phyloP scores from a whole-genome alignment of 2,797 vertebrate genomes.

The Trematomus bernacchii region DNA sequence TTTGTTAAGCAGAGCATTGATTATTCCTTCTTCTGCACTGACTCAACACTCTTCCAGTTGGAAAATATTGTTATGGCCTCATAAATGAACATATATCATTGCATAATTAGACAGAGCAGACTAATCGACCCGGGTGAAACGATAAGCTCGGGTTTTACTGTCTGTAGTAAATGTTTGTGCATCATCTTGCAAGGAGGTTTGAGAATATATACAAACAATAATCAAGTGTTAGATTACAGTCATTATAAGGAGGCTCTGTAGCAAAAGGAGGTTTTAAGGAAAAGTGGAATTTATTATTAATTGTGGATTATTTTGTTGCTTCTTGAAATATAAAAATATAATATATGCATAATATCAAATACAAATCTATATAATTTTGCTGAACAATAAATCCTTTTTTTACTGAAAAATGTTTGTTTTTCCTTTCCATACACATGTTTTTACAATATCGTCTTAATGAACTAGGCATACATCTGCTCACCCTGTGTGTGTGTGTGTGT shows the following conservation, averaged over 20 bases:
- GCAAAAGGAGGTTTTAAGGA: not conserved
- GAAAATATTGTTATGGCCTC: too few relatives aligned
- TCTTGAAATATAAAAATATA: not conserved
- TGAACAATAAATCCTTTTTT: conserved; percentile 48
- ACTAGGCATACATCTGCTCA: too few relatives aligned
- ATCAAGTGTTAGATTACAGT: conserved; percentile 6
- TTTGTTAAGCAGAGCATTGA: too few relatives aligned
- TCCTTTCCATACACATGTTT: not conserved
- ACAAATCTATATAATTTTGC: conserved; percentile 3
- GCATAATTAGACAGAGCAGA: too few relatives aligned
- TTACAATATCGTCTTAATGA: not conserved
- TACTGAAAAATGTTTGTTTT: not conserved
- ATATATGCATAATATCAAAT: not conserved
- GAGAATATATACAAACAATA: conserved; percentile 28
- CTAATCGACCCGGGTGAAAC: conserved; percentile 12
- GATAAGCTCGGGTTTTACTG: conserved; percentile 33
- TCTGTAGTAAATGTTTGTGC: conserved; percentile 29
- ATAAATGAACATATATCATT: too few relatives aligned
- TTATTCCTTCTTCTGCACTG: too few relatives aligned
- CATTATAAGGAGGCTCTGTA: conserved; percentile 1
- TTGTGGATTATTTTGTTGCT: not conserved
- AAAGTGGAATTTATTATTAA: not conserved
- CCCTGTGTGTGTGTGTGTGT: not conserved
- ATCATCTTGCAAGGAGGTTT: not conserved
- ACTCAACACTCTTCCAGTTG: too few relatives aligned